phyloP scores from a whole-genome alignment of 2,888 invertebrate species.

The Callosobruchus maculatus region DNA sequence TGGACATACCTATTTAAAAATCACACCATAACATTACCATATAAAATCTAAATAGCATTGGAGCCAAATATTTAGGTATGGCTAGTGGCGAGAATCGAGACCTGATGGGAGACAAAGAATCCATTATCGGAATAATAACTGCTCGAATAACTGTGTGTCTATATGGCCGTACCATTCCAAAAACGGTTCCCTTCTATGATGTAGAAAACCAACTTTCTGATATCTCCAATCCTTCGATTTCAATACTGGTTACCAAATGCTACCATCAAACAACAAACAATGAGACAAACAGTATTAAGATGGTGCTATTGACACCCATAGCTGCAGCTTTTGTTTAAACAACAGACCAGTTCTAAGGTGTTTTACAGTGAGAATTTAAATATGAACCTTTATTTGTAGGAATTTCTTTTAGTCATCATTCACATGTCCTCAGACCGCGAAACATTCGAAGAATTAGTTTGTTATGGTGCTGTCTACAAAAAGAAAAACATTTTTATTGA shows the following conservation, averaged over 20 bases:
- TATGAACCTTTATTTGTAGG: too few relatives aligned
- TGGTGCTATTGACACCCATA: constrained; percentile 99
- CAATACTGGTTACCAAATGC: constrained; percentile 93
- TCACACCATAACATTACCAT: constrained; percentile 96
- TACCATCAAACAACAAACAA: constrained; percentile 92
- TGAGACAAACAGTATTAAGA: too few relatives aligned
- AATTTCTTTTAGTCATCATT: too few relatives aligned
- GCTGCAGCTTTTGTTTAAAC: constrained; percentile 97
- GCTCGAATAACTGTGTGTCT: constrained; percentile 81
- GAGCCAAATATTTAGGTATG: constrained; percentile 86
- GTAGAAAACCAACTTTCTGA: constrained; percentile 83
- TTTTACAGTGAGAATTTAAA: too few relatives aligned
- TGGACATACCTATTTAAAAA: constrained; percentile 99
- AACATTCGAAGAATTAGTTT: too few relatives aligned
- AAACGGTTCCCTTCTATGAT: constrained; percentile 62
- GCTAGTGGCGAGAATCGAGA: constrained; percentile 87
- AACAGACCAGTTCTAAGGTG: constrained; percentile 88
- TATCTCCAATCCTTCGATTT: constrained; percentile 95
- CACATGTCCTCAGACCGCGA: too few relatives aligned
- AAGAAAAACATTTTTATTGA: background rate
- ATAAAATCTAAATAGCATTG: constrained; percentile 70
- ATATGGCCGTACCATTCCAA: constrained; percentile 77
- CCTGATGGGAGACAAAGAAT: constrained; percentile 80
- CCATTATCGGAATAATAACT: constrained; percentile 89
- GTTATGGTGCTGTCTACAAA: too few relatives aligned